phyloP scores from a whole-genome alignment of 2,888 invertebrate genomes.

The Eulithis testata region DNA sequence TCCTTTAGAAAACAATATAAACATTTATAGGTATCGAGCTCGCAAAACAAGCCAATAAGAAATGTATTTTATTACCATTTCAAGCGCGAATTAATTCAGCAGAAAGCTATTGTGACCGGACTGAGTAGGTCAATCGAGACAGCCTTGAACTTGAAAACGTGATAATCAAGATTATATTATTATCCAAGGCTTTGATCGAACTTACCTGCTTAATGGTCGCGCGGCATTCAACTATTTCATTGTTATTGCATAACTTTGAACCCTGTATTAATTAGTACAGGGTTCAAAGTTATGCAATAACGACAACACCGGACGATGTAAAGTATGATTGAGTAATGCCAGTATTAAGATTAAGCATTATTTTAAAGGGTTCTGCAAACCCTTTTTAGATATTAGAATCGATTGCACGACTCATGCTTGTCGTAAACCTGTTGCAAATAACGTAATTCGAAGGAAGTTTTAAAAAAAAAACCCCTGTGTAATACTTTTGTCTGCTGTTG shows the following conservation, averaged over 20 bases:
- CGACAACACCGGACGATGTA: too few relatives aligned
- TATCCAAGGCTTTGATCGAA: slow-evolving; percentile 6
- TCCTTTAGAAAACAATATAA: neutral
- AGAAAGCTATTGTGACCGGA: slow-evolving; percentile 14
- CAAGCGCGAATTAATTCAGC: slow-evolving; percentile 24
- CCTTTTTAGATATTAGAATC: neutral
- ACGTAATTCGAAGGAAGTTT: neutral
- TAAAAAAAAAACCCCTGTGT: neutral
- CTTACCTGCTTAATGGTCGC: slow-evolving; percentile 15
- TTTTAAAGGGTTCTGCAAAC: too few relatives aligned
- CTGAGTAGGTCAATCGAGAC: slow-evolving; percentile 9
- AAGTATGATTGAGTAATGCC: too few relatives aligned
- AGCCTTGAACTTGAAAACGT: slow-evolving; percentile 26
- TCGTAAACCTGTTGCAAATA: neutral
- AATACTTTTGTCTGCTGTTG: too few relatives aligned
- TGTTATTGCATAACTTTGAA: neutral
- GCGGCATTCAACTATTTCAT: slow-evolving; percentile 11
- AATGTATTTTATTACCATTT: slow-evolving; percentile 18
- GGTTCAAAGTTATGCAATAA: too few relatives aligned
- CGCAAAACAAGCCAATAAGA: slow-evolving; percentile 18
- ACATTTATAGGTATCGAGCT: neutral
- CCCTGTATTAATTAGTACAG: neutral
- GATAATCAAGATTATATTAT: slow-evolving; percentile 14
- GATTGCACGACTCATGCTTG: neutral
- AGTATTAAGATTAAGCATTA: too few relatives aligned